These are phyloP conservation scores for Onychostruthus taczanowskii DNA, from an alignment of 2,113 vertebrate species.

Conservation along the genomic window DNA sequence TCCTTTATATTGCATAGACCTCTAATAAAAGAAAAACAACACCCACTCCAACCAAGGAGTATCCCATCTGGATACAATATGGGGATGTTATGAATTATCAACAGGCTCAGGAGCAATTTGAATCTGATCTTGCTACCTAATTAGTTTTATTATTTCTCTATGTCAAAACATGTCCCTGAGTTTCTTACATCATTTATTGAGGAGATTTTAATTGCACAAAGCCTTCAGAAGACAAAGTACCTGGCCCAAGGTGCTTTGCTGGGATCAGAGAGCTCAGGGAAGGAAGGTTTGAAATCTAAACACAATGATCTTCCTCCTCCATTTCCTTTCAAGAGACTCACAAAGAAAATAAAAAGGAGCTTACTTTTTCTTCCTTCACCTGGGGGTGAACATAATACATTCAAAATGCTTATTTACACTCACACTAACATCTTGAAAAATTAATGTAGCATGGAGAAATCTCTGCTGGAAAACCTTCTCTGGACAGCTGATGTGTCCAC, in stretches of 20 bases:
- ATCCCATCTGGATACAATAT: neutral
- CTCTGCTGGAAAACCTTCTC: slow-evolving; percentile 34
- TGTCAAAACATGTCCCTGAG: slow-evolving; percentile 5
- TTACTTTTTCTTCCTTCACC: neutral
- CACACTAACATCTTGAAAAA: slow-evolving; percentile 34
- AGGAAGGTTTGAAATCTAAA: neutral
- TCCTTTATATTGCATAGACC: neutral
- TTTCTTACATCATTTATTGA: slow-evolving; percentile 12
- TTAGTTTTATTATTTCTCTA: slow-evolving; percentile 40
- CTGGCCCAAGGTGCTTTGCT: neutral
- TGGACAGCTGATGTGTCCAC: neutral
- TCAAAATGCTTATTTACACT: slow-evolving; percentile 44
- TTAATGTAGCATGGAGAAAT: neutral
- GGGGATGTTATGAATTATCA: neutral
- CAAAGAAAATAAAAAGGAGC: neutral
- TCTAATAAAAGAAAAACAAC: slow-evolving; percentile 6
- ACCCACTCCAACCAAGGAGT: slow-evolving; percentile 1
- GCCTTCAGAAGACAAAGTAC: neutral
- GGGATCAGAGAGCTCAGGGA: neutral
- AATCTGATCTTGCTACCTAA: slow-evolving; percentile 28
- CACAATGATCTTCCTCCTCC: neutral
- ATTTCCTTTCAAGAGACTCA: neutral
- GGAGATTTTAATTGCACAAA: neutral
- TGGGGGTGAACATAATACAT: neutral
- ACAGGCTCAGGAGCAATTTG: slow-evolving; percentile 21